These are phyloP conservation scores for Caranx ignobilis DNA, from an alignment of 2,113 vertebrate species.

Conservation along the genomic window DNA sequence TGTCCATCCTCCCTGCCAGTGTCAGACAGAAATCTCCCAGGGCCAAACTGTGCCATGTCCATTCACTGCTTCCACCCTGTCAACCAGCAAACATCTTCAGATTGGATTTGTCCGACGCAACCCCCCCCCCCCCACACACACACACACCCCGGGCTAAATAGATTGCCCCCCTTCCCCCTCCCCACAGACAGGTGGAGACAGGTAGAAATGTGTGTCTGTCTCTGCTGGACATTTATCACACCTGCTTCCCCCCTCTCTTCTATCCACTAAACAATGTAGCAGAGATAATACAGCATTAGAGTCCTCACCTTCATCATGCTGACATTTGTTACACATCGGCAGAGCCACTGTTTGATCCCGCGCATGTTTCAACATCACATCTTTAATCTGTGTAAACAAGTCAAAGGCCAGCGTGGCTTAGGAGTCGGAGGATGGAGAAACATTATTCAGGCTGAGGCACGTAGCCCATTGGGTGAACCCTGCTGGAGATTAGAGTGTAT, in stretches of 20 bases:
- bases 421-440: conserved; percentile 43
- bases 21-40: conserved; percentile 72
- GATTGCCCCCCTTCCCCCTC: conserved; percentile 20
- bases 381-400: conserved; percentile 80
- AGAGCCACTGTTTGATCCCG: conserved; percentile 57
- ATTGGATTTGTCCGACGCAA: conserved; percentile 61
- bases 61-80: conserved; percentile 69
- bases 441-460: conserved; percentile 64
- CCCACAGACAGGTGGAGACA: conserved; percentile 60
- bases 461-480: conserved; percentile 37
- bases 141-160: conserved; percentile 49
- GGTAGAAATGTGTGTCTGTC: conserved; percentile 63
- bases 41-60: conserved; percentile 70
- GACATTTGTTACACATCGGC: conserved; percentile 72
- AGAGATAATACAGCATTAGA: conserved; percentile 72
- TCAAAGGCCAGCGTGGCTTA: conserved; percentile 73
- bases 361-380: conserved; percentile 73
- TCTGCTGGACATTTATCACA: conserved; percentile 69
- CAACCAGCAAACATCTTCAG: conserved; percentile 74
- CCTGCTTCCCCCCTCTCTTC: conserved; percentile 47
- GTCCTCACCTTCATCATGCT: conserved; percentile 76
- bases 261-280: conserved; percentile 57
- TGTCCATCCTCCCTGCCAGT: conserved; percentile 46
- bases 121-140: background rate
- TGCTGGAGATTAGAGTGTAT: conserved; percentile 67